phyloP scores from a whole-genome alignment of 2,797 vertebrate genomes.

The Bradypodion ventrale region DNA sequence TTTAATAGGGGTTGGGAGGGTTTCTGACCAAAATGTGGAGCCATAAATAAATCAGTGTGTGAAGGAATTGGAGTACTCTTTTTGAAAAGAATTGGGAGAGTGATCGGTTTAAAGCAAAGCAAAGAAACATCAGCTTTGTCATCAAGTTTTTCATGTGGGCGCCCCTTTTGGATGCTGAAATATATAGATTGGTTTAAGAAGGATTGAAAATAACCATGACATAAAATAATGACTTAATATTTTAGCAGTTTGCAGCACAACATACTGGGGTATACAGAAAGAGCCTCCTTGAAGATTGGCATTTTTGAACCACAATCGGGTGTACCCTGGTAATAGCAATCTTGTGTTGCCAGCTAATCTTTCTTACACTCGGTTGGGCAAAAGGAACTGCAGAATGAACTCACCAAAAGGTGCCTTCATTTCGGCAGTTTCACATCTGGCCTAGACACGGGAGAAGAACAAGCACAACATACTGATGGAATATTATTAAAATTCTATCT shows the following conservation, averaged over 20 bases:
- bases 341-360: too few species aligned
- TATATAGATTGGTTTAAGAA: constrained; percentile 8
- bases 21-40: constrained; percentile 62
- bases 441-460: too few species aligned
- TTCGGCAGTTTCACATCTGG: too few species aligned
- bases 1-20: constrained; percentile 66
- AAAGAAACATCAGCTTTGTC: constrained; percentile 60
- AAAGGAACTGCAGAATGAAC: too few species aligned
- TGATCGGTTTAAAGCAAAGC: constrained; percentile 48
- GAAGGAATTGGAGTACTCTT: constrained; percentile 67
- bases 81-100: constrained; percentile 53
- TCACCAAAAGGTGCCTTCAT: too few species aligned
- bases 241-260: constrained; percentile 55
- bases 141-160: constrained; percentile 55
- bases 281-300: too few species aligned
- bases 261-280: too few species aligned
- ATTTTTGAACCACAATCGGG: too few species aligned
- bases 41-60: constrained; percentile 62
- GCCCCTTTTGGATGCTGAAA: constrained; percentile 46
- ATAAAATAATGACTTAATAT: constrained; percentile 36
- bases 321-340: too few species aligned
- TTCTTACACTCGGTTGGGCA: too few species aligned
- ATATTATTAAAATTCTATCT: constrained; percentile 59
- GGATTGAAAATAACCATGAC: constrained; percentile 48
- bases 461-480: constrained; percentile 50